Percentiles rank a stretch among this genome's conserved stretches.
These are phyloP conservation scores for Herpetotheres cachinnans DNA, from an alignment of 2,113 vertebrate genomes.

Conservation along the genomic window DNA sequence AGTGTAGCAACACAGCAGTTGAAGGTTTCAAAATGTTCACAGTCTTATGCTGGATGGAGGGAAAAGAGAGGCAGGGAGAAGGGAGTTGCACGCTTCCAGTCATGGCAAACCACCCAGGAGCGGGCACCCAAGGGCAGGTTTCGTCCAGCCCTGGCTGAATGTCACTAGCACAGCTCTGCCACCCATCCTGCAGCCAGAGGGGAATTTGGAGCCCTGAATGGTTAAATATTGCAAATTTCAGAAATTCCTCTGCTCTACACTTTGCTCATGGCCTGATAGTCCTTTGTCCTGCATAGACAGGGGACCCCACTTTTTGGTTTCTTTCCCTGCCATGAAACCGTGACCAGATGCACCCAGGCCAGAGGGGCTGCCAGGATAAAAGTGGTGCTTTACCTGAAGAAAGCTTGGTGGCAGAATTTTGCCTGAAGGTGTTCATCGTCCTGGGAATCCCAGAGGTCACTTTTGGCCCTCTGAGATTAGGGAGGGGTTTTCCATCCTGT, in stretches of 20 bases:
- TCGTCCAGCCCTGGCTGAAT: not conserved
- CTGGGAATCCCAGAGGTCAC: not conserved
- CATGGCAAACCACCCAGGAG: not conserved
- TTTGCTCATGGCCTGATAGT: not conserved
- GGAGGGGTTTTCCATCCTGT: not conserved
- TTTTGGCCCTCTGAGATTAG: not conserved
- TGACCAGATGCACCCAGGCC: not conserved
- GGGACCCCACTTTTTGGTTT: not conserved
- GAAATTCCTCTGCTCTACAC: not conserved
- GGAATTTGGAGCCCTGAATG: not conserved
- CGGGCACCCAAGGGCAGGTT: not conserved
- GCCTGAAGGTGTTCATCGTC: not conserved
- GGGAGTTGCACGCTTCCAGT: not conserved
- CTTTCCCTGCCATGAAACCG: not conserved
- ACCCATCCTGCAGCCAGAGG: not conserved
- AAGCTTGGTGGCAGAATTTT: not conserved
- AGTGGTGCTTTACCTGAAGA: not conserved
- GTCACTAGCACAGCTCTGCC: not conserved
- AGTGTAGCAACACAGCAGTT: not conserved
- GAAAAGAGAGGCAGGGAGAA: not conserved
- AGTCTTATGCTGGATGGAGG: not conserved
- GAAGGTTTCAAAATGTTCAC: not conserved
- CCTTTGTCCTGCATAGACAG: not conserved
- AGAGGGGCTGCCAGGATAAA: not conserved
- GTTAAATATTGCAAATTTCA: not conserved